Evolutionary conservation across 2,113 vertebrate species (phyloP).

Genomic region (Puntigrus tetrazona): DNA sequence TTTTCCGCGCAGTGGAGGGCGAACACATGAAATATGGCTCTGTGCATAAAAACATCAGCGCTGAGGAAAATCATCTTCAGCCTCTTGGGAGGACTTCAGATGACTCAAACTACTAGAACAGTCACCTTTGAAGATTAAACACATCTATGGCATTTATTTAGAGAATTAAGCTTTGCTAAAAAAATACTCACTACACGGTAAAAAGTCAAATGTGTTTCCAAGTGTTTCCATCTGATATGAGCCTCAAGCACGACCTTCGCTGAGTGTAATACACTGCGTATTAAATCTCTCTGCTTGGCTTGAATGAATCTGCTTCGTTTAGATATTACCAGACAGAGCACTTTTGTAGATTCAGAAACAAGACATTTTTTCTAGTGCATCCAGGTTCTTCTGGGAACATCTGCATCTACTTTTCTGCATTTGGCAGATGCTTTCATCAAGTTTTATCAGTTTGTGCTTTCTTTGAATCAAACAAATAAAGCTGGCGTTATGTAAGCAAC

Average conservation of each 20-base stretch:
- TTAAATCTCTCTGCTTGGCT: neutral
- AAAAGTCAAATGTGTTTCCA: neutral
- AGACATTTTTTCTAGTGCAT: neutral
- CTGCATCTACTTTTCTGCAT: neutral
- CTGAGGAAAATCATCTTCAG: neutral
- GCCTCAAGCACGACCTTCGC: neutral
- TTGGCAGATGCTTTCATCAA: neutral
- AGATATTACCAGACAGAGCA: neutral
- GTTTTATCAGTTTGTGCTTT: neutral
- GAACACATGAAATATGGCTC: slow-evolving; percentile 82
- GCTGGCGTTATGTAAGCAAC: too few species aligned
- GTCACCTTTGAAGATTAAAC: neutral
- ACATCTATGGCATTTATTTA: neutral
- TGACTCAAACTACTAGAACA: neutral
- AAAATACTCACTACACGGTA: neutral
- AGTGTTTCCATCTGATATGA: neutral
- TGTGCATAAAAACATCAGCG: slow-evolving; percentile 75
- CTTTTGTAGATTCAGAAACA: neutral
- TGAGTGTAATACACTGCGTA: neutral
- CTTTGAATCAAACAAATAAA: neutral
- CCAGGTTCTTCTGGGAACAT: neutral
- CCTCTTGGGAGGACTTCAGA: neutral
- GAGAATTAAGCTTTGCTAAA: neutral
- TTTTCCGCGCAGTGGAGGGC: slow-evolving; percentile 78
- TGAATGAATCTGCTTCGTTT: neutral